Base-by-base conservation (phyloP, 2,888 invertebrate species). In the Caenorhabditis doughertyi region DNA sequence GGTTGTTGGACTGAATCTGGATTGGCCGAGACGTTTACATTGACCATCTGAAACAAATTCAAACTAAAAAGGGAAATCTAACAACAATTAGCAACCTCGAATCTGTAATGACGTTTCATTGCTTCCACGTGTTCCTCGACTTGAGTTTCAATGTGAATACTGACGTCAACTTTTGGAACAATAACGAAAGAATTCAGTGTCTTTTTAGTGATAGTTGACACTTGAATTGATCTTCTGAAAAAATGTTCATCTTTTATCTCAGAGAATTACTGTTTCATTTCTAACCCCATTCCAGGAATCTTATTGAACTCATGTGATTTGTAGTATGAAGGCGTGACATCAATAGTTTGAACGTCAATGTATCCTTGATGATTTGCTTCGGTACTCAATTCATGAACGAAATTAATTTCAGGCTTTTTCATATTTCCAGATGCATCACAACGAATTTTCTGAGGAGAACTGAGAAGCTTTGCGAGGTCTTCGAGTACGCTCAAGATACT, bases 211-310 rank as follows among this genome's bases (percentile, higher is more conserved):
- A 70, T 39, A 5, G 23, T 62, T 9, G 62, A 55, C 16, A 79
- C 60, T 60, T 72, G 79, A 29, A 79, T 56, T 5, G 79, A 44
- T 65, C 79, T 44, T 65, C 79, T 77, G 56, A 42, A 77, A 60
- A 39, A 23, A n/a, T 18, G 16, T 11, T 21, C 23, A 32, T 13
- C 13, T 3, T 3, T 9, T 9, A 13, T 13, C 21, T 53, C 5
- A 67, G 21, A 4, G 23, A 21, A 29, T 25, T 11, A 8, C n/a
- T 2, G 9, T 3, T 51, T 18, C 11, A 18, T 18, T 32, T 35
- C 47, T 32, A 1, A 71, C 58, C 21, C 29, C 74, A 65, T 29
- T 29, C 74, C 56, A n/a, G 32, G 23, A 16, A 74, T 44, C 9
- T 47, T 16, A 23, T 62, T 42, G 44, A 62, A 65, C 9, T 18